Evolutionary conservation across 2,113 vertebrate genomes (phyloP), one percentile per base, ranked within the genome.

Genomic region (Rhizomys pruinosus): DNA sequence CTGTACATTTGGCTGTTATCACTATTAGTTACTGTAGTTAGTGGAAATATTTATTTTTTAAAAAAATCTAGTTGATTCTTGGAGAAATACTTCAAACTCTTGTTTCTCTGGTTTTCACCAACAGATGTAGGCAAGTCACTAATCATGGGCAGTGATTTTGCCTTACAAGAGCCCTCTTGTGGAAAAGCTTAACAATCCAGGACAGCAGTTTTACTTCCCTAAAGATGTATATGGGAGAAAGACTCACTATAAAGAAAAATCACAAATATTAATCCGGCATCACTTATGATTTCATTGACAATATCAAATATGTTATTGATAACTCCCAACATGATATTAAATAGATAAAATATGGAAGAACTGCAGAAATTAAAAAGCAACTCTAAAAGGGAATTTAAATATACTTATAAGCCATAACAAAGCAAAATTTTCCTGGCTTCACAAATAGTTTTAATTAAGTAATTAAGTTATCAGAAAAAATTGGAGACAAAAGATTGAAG

Each of bases 311-410:
- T 78, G 81, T 37, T 89, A 87, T 44, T 7, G 68, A 66, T 82
- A 39, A 61, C 63, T 89, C 84, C 55, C 4, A 90, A 86, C 88
- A 90, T 96, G 84, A 95, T 96, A 97, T 95, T 95, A 96, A 96
- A 47, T 29, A 95, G 71, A 39, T 61, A 90, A 93, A 96, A 66
- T 34, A 47, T 76, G 89, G 22, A 61, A 90, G 72, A 92, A 73
- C 39, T 97, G 74, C 93, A 90, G 92, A 92, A 73, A 94, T 92
- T 42, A 66, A 90, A 81, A 92, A 71, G 20, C 39, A 77, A 59
- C 37, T 69, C 27, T 7, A 8, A 3, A 77, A 63, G 39, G 68
- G 86, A 91, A 76, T 4, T 22, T 29, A 82, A 86, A 81, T 87
- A 55, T 72, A 34, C 82, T 47, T 71, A 19, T 55, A 74, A 89